Percentiles rank a stretch among this genome's conserved stretches.
Conservation (phyloP, 2,113 vertebrate genomes). For the Bubo scandiacus region DNA sequence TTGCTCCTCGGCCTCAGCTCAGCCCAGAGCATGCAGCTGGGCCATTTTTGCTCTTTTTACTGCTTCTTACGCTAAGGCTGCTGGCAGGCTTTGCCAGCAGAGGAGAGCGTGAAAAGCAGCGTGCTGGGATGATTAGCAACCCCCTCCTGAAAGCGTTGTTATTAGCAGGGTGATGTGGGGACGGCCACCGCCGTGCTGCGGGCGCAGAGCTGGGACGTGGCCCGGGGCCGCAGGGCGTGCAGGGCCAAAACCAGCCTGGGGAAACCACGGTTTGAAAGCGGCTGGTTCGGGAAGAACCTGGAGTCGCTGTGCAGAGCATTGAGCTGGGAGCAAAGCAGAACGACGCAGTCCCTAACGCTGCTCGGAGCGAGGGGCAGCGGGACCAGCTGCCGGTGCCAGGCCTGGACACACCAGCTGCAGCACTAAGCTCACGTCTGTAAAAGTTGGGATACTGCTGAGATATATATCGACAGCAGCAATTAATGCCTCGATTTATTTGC, state of each 20-base stretch:
- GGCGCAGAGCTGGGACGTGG: background rate
- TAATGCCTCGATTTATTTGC: constrained; percentile 36
- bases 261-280: background rate
- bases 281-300: background rate
- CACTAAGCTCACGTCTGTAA: background rate
- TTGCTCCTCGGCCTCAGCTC: background rate
- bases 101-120: background rate
- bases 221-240: fast-evolving
- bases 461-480: constrained; percentile 9
- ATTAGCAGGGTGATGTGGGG: background rate
- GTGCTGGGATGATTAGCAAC: background rate
- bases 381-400: background rate
- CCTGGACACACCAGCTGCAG: fast-evolving
- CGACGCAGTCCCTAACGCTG: fast-evolving
- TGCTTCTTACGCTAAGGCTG: background rate
- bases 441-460: background rate
- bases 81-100: background rate
- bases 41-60: background rate
- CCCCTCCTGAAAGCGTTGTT: background rate
- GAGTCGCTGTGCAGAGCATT: background rate
- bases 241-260: background rate
- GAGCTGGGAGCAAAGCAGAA: background rate
- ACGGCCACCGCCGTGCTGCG: background rate
- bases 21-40: background rate
- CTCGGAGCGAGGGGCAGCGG: background rate